Evolutionary conservation across 2,113 vertebrate genomes (phyloP), one percentile per base, ranked within the genome.

Genomic region (Telmatochromis sp.): DNA sequence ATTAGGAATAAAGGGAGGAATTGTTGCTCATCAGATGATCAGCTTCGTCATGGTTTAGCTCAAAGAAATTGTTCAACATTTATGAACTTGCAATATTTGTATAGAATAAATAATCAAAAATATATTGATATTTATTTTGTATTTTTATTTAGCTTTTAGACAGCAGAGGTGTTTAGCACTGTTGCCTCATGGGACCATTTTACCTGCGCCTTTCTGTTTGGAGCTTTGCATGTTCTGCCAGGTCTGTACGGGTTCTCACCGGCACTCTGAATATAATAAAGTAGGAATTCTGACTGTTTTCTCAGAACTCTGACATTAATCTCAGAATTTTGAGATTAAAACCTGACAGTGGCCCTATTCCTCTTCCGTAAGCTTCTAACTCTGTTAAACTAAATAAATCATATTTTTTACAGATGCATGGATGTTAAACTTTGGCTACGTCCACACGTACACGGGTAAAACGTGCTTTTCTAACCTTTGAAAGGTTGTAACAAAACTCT

Each of bases 161-260:
- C 31, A 12, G 6, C 6, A 7, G 0, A 37, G 6, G 17, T 13
- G 31, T 37, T 65, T 0, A 65, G 60, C 10, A 65, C 60, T 5
- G 31, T 65, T 65, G 31, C 10, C 31, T 37, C 17, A 7, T 65
- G 17, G 60, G 17, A n/a, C 17, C 60, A n/a, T 65, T n/a, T 37
- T 1, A 7, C 31, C 60, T 65, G 15, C 1, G 5, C 0, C 57
- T 33, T 60, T 60, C 28, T 60, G 57, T 33, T 60, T 60, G 57
- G 57, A 19, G 28, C 28, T 33, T 60, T 60, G 57, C 57, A 6
- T 3, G 28, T 60, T 33, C 15, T 60, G 57, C 28, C 28, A 60
- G 28, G 15, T 60, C 57, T 60, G 28, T 0, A 60, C 1, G 1
- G 28, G 28, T 60, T 60, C 28, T 60, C 14, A 60, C 28, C 8